Evolutionary conservation across 2,888 invertebrate species (phyloP), one percentile per base, ranked within the genome.

Genomic region (Mylabris sibirica): DNA sequence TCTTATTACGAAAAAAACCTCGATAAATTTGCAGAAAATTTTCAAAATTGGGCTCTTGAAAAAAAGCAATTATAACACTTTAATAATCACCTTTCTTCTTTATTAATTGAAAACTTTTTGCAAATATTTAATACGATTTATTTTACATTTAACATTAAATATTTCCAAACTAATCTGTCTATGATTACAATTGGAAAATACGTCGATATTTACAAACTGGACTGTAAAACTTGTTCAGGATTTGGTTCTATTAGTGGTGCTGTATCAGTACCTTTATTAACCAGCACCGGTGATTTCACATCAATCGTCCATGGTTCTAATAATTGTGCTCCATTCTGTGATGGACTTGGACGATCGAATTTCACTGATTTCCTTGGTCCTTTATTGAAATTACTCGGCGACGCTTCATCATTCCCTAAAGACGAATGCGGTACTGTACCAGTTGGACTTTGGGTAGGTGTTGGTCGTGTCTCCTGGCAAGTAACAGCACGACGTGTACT

Each of bases 311-410:
- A 83, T 0, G 84, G 83, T 73, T 84, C 84, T 24, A 83, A 72
- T 17, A 82, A 72, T 41, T 83, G 82, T 24, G 80, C 80, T 6
- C 81, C 81, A 72, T 80, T 80, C 17, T 79, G 77, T 11, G 77
- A 59, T 8, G 76, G 73, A 63, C 70, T 74, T 65, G 73, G 70
- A 68, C 77, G 78, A 75, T 91, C 91, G 78, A 92, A 92, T 80
- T 92, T 91, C 0, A 92, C 92, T 75, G 91, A 91, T 76, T 92
- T 92, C 80, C 90, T 89, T 86, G 84, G 22, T 85, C 86, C 59
- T 72, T 88, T 86, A 1, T 87, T 86, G 62, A 67, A 66, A 60
- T 76, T 79, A 57, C 86, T 84, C 22, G 87, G 87, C 0, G 88
- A 88, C 82, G 81, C 74, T 64, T 81, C 83, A 59, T 82, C 78